Evolutionary conservation across 92 coral and sea anemone genomes (phyloP), one percentile per base, ranked within the genome.

Genomic region (Heteractis magnifica): DNA sequence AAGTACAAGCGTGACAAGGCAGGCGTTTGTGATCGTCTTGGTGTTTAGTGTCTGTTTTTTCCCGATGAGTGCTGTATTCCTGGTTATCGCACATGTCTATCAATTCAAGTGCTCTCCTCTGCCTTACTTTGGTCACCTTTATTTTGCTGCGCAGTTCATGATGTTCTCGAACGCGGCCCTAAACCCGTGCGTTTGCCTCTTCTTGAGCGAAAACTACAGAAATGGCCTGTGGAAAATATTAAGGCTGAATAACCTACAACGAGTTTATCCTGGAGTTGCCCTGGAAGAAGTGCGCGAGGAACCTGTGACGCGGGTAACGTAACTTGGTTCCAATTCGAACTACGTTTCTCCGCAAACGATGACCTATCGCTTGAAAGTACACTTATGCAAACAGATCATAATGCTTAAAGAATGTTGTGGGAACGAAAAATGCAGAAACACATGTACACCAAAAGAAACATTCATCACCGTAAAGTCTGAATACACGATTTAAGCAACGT

Each of bases 171-270:
- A 85, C 53, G 62, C 88, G 4, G 82, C 76, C 2, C 19, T 85
- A 6, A 78, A 85, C 58, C 88, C 88, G 13, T 85, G 88, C 52
- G 79, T 85, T 15, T 85, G 88, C 48, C 59, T 85, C 77, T 85
- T 85, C 59, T 65, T 85, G 8, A 85, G 72, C 41, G 88, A 85
- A 26, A 85, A 85, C 76, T 85, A 85, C 72, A 59, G 88, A 34
- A 77, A 78, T 70, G 88, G 88, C 5, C 59, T 85, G 26, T 65
- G 88, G 77, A 81, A 49, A 53, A 56, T 70, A 8, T 52, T 81
- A 48, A 65, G 50, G 65, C 50, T 78, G 52, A 78, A 79, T 49
- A 71, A 72, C n/a, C 19, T 74, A 50, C 77, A 70, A 68, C 84
- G 77, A 34, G 56, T 81, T 68, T 71, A 81, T 23, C 84, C 84